Evolutionary conservation across 2,113 vertebrate species (phyloP), one percentile per base, ranked within the genome.

Genomic region (Caranx melampygus): DNA sequence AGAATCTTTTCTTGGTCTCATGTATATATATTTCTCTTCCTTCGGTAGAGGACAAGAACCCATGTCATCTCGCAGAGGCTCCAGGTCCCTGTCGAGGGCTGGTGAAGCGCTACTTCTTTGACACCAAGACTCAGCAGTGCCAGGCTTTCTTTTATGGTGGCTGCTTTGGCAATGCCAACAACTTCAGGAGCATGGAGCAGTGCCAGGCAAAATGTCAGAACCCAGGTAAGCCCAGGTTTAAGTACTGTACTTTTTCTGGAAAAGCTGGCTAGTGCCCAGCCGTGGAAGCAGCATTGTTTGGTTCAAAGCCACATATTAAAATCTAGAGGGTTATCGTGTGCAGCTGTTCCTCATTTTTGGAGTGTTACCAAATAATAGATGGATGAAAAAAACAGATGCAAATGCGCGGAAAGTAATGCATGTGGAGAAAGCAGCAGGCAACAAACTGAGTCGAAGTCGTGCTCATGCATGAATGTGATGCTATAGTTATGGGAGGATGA

Each of bases 151-250:
- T 78, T 62, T 98, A 98, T 1, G 97, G 97, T 2, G 97, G 97
- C 33, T 98, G 97, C 87, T 95, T 97, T 0, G 97, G 98, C 73
- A 99, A 99, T 65, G 93, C 89, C 75, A 99, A 99, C 92, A 98
- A 99, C 86, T 99, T 99, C 88, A 82, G 51, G 62, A 95, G 81
- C 14, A 45, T 96, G 86, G 89, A 92, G 16, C 92, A 94, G 21
- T 99, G 98, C 87, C 92, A 92, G 83, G 63, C 33, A 1, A 94
- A 80, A 73, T 99, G 97, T 82, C 90, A 93, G 57, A 86, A 79
- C 14, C 33, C 82, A 79, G 70, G 97, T 98, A 87, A 88, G 94
- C n/a, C 63, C 60, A 10, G 18, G 11, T 3, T 35, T n/a, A 68
- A 52, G 42, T 26, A 34, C 31, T 62, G 31, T 31, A 10, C 16